Percentiles rank a stretch among this genome's conserved stretches.
Evolutionary conservation across 2,113 vertebrate species (phyloP).

Genomic region (Pluvialis apricaria): DNA sequence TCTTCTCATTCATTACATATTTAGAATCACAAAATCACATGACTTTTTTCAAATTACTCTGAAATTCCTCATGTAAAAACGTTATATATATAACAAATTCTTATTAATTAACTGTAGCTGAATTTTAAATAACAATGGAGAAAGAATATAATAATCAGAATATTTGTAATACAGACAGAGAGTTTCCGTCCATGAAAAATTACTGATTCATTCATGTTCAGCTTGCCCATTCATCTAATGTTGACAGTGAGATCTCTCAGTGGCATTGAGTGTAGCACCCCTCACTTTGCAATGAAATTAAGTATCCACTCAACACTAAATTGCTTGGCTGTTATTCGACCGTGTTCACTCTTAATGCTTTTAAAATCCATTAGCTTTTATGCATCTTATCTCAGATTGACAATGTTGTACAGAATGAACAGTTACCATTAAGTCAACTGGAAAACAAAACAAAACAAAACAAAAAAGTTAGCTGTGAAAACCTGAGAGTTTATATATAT

Average conservation of each 20-base stretch:
- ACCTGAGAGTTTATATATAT: background rate
- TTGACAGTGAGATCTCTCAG: background rate
- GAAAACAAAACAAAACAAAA: background rate
- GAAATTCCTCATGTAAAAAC: background rate
- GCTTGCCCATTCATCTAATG: background rate
- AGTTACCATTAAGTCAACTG: background rate
- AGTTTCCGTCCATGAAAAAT: background rate
- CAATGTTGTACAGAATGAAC: background rate
- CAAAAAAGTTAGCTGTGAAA: background rate
- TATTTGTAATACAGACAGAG: background rate
- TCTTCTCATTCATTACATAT: background rate
- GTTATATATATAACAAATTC: background rate
- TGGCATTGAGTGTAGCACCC: background rate
- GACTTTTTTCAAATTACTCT: background rate
- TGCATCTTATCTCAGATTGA: background rate
- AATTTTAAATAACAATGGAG: background rate
- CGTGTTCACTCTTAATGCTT: background rate
- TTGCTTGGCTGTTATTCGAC: background rate
- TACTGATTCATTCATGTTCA: background rate
- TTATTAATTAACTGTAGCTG: background rate
- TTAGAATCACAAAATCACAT: background rate
- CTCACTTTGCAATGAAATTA: background rate
- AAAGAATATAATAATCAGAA: background rate
- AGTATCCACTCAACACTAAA: background rate
- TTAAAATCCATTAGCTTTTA: constrained; percentile 41